Percentiles rank a stretch among this genome's conserved stretches.
Evolutionary conservation across 2,797 vertebrate species (phyloP).

Genomic region (Austrolebias charrua): DNA sequence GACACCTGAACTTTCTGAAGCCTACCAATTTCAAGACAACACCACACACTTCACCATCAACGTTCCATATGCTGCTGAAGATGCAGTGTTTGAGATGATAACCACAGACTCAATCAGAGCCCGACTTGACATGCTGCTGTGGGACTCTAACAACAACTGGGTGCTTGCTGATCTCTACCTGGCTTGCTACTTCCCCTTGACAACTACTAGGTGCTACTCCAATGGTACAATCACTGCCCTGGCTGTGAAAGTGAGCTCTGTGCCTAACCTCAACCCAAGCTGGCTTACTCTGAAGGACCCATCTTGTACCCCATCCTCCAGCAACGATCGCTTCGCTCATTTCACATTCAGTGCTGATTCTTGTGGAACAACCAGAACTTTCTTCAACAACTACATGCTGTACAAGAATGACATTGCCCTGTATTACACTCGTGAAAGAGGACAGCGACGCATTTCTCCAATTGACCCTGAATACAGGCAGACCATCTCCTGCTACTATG

Average conservation of each 20-base stretch:
- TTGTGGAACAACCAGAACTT: slow-evolving; percentile 78
- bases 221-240: slow-evolving; percentile 81
- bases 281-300: slow-evolving; percentile 77
- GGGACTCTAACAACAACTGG: slow-evolving; percentile 61
- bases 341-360: slow-evolving; percentile 71
- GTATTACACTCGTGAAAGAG: slow-evolving; percentile 6
- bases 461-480: slow-evolving; percentile 66
- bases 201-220: slow-evolving; percentile 71
- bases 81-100: slow-evolving; percentile 59
- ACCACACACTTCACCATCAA: slow-evolving; percentile 65
- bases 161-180: slow-evolving; percentile 69
- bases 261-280: slow-evolving; percentile 65
- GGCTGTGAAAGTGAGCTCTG: slow-evolving; percentile 76
- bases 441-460: slow-evolving; percentile 1
- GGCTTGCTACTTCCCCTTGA: slow-evolving; percentile 76
- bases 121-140: slow-evolving; percentile 68
- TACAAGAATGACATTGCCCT: slow-evolving; percentile 78
- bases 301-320: slow-evolving; percentile 73
- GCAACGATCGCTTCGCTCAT: slow-evolving; percentile 66
- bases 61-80: slow-evolving; percentile 58
- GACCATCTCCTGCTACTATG: slow-evolving; percentile 73
- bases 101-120: slow-evolving; percentile 56
- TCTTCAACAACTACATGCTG: slow-evolving; percentile 72
- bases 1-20: slow-evolving; percentile 25
- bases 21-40: slow-evolving; percentile 58